phyloP scores from a whole-genome alignment of 2,113 vertebrate species.

The Apteryx mantelli region DNA sequence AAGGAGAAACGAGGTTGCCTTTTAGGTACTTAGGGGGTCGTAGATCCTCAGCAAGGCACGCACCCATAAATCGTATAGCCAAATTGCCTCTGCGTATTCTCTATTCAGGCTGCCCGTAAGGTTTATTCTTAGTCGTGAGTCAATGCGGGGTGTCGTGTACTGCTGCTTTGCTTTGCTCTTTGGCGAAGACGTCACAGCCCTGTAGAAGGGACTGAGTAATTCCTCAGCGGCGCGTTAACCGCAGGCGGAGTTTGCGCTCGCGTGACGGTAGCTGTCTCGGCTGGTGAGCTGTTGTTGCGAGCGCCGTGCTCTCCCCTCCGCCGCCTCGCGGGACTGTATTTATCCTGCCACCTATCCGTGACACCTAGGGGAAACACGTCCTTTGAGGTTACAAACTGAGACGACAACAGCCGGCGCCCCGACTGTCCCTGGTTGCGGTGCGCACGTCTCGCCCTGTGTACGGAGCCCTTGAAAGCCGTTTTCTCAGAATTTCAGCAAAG shows the following conservation, averaged over 20 bases:
- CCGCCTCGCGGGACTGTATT: neutral
- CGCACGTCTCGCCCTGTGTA: fast-evolving
- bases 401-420: neutral
- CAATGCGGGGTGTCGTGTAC: neutral
- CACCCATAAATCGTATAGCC: neutral
- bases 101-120: neutral
- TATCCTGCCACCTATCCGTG: neutral
- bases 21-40: neutral
- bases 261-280: neutral
- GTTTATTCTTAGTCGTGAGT: neutral
- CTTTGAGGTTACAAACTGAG: neutral
- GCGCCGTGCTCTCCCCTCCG: neutral
- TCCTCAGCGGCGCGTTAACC: neutral
- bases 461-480: neutral
- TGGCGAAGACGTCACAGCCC: neutral
- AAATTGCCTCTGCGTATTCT: neutral
- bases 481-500: neutral
- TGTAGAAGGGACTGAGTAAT: neutral
- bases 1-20: neutral
- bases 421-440: neutral
- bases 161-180: neutral
- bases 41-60: neutral
- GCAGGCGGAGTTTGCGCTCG: neutral
- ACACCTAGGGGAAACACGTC: fast-evolving
- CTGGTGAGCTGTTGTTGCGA: neutral